Evolutionary conservation across 2,888 invertebrate genomes (phyloP).

Genomic region (Nasonia oneida): DNA sequence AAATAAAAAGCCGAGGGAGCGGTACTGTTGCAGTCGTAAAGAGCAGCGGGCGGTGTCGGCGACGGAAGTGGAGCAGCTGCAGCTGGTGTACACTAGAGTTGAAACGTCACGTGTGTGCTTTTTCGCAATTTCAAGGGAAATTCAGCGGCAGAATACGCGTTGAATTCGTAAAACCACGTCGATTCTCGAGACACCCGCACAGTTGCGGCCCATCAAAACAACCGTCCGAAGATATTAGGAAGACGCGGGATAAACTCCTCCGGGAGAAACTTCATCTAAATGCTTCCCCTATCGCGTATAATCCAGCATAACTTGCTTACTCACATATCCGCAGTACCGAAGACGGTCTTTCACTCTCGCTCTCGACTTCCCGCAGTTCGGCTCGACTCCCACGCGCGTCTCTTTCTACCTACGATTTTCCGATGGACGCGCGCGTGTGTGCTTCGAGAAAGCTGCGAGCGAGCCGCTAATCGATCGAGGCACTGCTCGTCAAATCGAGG

Average conservation of each 20-base stretch:
- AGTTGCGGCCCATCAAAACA: not conserved
- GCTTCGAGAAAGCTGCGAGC: not conserved
- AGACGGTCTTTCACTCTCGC: not conserved
- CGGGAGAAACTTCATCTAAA: not conserved
- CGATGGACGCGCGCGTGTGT: not conserved
- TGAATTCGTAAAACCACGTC: not conserved
- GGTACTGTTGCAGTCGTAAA: not conserved
- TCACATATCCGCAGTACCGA: not conserved
- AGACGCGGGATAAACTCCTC: not conserved
- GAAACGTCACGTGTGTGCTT: constrained; percentile 11
- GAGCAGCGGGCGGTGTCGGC: not conserved
- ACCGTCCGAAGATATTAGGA: not conserved
- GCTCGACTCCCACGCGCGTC: not conserved
- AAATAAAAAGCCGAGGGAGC: constrained; percentile 14
- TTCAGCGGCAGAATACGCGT: not conserved
- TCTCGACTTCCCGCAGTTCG: constrained; percentile 2
- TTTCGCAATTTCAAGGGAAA: not conserved
- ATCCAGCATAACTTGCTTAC: not conserved
- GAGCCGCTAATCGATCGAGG: constrained; percentile 37
- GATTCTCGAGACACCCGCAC: not conserved
- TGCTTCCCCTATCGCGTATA: not conserved
- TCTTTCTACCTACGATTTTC: constrained; percentile 11
- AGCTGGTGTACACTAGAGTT: constrained; percentile 1
- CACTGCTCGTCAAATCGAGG: constrained; percentile 24
- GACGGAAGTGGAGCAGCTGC: not conserved